Evolutionary conservation across 2,888 invertebrate genomes (phyloP).

Genomic region (Crossocerus cetratus): DNA sequence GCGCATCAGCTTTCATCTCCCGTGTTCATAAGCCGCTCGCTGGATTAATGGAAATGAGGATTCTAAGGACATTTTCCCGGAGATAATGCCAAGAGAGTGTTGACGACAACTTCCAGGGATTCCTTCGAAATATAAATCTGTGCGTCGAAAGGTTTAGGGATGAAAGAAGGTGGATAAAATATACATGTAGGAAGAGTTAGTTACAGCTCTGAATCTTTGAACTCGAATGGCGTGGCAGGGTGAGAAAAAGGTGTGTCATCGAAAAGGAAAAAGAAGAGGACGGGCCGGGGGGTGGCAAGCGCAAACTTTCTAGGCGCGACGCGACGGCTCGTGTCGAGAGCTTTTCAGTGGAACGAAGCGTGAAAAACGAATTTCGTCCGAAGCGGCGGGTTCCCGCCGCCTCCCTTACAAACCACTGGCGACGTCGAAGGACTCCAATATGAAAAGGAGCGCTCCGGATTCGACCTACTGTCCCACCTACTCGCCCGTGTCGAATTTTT

Average conservation of each 20-base stretch:
- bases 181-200: too few species aligned
- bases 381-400: not conserved
- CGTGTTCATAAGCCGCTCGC: too few species aligned
- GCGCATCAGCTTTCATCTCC: not conserved
- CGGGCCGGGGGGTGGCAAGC: slow-evolving; percentile 1
- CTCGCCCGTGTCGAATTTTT: not conserved
- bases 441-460: slow-evolving; percentile 13
- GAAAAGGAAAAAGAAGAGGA: not conserved
- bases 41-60: too few species aligned
- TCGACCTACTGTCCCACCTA: slow-evolving; percentile 4
- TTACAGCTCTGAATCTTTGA: too few species aligned
- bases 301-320: slow-evolving; percentile 10
- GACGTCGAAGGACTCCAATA: slow-evolving; percentile 23
- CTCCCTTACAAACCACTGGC: not conserved
- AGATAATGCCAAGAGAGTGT: too few species aligned
- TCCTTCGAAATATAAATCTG: too few species aligned
- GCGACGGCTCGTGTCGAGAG: not conserved
- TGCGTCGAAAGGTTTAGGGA: too few species aligned
- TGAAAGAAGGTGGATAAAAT: too few species aligned
- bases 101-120: too few species aligned
- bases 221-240: not conserved
- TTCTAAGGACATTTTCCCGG: too few species aligned
- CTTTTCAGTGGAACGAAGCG: slow-evolving; percentile 9
- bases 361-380: slow-evolving; percentile 13
- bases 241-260: not conserved